These are phyloP conservation scores for Aegithalos caudatus DNA, from an alignment of 2,113 vertebrate species.

Conservation along the genomic window DNA sequence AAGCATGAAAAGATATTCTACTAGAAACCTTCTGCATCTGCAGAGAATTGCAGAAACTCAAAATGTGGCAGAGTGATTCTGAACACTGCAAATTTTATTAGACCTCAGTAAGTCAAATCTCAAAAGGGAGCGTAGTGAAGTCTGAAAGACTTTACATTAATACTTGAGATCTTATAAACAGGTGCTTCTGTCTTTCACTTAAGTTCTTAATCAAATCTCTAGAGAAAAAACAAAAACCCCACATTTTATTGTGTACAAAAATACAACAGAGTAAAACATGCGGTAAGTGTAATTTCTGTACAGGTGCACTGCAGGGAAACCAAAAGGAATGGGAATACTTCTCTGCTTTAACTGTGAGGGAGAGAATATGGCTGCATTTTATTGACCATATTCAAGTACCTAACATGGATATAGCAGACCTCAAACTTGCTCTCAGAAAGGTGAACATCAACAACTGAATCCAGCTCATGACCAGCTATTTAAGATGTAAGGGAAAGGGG, in stretches of 20 bases:
- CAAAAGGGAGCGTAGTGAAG: background rate
- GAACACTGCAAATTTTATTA: background rate
- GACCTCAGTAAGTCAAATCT: background rate
- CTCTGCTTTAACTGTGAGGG: background rate
- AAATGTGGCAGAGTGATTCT: background rate
- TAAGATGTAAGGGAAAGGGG: background rate
- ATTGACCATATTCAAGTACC: background rate
- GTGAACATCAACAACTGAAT: background rate
- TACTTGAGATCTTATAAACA: background rate
- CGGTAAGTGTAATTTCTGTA: background rate
- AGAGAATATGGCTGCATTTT: background rate
- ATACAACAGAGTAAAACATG: background rate
- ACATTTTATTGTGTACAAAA: background rate
- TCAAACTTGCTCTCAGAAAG: background rate
- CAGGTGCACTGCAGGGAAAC: background rate
- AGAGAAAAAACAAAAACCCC: background rate
- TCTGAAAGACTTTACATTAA: background rate
- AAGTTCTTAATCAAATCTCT: background rate
- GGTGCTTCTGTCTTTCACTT: background rate
- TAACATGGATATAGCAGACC: background rate
- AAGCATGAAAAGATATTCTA: background rate
- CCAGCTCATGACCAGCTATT: background rate
- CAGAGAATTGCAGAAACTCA: background rate
- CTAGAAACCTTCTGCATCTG: background rate
- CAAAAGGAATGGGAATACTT: background rate